These are phyloP conservation scores for Pandion haliaetus DNA, from an alignment of 2,113 vertebrate genomes.

Conservation along the genomic window DNA sequence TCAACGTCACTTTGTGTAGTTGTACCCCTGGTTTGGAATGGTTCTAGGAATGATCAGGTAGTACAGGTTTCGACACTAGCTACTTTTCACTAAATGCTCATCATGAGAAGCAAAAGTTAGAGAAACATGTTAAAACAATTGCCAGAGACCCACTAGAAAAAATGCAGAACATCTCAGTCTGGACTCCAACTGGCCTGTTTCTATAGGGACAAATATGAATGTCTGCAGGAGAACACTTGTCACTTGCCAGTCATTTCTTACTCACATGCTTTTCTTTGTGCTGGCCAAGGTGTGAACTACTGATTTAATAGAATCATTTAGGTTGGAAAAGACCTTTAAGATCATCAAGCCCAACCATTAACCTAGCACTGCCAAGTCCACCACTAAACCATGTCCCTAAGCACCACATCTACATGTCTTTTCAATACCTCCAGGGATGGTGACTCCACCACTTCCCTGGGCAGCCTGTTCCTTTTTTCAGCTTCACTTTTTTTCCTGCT, in stretches of 20 bases:
- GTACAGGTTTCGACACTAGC: neutral
- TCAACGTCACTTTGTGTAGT: neutral
- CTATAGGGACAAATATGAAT: neutral
- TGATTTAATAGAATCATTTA: neutral
- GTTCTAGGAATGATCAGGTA: conserved; percentile 11
- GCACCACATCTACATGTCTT: fast-evolving
- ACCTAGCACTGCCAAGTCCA: neutral
- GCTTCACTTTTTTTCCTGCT: neutral
- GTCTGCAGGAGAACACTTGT: neutral
- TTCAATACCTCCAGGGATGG: neutral
- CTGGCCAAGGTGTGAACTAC: neutral
- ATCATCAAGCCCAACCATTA: neutral
- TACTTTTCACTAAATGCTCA: conserved; percentile 14
- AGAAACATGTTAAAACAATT: conserved; percentile 37
- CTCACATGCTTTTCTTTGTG: neutral
- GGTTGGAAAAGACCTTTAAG: neutral
- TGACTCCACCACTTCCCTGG: neutral
- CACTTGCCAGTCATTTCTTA: neutral
- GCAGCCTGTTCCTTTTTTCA: neutral
- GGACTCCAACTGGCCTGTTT: neutral
- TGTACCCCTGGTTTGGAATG: conserved; percentile 19
- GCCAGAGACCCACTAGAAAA: conserved; percentile 37
- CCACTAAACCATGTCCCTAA: neutral
- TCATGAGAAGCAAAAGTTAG: conserved; percentile 34
- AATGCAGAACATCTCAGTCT: neutral